Percentiles rank a stretch among this genome's conserved stretches.
Evolutionary conservation across 1,140 invertebrate species (phyloP).

Genomic region (Drosophila gunungcola): DNA sequence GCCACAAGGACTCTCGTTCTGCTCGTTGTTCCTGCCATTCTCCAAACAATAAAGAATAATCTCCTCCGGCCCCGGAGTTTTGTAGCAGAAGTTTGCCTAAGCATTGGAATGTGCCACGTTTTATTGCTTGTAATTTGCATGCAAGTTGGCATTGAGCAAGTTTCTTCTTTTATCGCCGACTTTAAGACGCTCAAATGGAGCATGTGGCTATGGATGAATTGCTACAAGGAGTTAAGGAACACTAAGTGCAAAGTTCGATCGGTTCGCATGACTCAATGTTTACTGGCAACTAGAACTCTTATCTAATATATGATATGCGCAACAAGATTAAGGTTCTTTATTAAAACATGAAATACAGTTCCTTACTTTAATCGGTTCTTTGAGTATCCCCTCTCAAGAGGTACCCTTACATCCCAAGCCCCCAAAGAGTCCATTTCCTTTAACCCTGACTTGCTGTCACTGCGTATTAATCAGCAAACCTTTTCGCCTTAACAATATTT

Average conservation of each 20-base stretch:
- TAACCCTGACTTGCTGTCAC: conserved; percentile 59
- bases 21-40: conserved; percentile 22
- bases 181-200: conserved; percentile 68
- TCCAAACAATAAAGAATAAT: conserved; percentile 83
- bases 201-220: conserved; percentile 54
- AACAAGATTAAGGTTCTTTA: no score
- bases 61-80: conserved; percentile 48
- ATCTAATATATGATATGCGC: not conserved
- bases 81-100: conserved; percentile 64
- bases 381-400: not conserved
- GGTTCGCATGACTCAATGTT: not conserved
- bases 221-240: conserved; percentile 16
- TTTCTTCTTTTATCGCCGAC: conserved; percentile 70
- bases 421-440: conserved; percentile 4
- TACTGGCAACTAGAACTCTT: no score
- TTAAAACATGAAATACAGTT: not conserved
- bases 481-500: conserved; percentile 77
- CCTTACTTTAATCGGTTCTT: not conserved
- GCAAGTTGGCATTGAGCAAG: conserved; percentile 70
- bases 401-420: conserved; percentile 1
- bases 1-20: conserved; percentile 55
- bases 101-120: conserved; percentile 70
- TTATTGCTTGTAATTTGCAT: conserved; percentile 82
- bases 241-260: conserved; percentile 42
- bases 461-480: conserved; percentile 77